Evolutionary conservation across 1,140 invertebrate genomes (phyloP).

Genomic region (Planococcus citri): DNA sequence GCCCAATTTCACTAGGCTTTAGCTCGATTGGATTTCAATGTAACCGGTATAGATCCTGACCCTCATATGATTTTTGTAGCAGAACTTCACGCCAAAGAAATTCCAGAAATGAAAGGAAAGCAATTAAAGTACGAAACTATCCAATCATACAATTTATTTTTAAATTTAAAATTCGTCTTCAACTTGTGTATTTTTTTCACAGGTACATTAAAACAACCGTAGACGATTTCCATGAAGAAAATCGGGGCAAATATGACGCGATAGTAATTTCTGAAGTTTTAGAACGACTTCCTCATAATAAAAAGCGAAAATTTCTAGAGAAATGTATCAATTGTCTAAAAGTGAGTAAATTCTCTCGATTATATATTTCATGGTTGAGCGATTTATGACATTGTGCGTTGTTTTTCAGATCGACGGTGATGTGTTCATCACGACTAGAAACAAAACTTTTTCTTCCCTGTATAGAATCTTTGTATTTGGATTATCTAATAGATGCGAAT

Average conservation of each 20-base stretch:
- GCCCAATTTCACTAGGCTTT: constrained; percentile 1
- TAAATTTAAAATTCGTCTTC: background rate
- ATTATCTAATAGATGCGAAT: background rate
- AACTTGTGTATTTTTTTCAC: background rate
- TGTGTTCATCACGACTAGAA: background rate
- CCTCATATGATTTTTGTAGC: background rate
- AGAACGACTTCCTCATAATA: background rate
- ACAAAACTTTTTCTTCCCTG: background rate
- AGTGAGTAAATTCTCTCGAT: background rate
- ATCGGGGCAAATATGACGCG: background rate
- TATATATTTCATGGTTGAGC: background rate
- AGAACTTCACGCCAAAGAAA: background rate
- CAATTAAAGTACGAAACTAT: background rate
- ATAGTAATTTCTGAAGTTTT: constrained; percentile 5
- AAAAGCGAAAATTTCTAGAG: background rate
- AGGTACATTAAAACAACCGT: background rate
- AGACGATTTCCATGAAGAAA: background rate
- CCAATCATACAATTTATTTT: background rate
- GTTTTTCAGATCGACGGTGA: background rate
- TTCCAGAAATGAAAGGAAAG: background rate
- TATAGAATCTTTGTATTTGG: background rate
- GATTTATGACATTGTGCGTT: background rate
- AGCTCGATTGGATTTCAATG: background rate
- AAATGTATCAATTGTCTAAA: background rate
- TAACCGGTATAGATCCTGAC: background rate